phyloP scores from a whole-genome alignment of 2,797 vertebrate species.

The Labeo calbasu region DNA sequence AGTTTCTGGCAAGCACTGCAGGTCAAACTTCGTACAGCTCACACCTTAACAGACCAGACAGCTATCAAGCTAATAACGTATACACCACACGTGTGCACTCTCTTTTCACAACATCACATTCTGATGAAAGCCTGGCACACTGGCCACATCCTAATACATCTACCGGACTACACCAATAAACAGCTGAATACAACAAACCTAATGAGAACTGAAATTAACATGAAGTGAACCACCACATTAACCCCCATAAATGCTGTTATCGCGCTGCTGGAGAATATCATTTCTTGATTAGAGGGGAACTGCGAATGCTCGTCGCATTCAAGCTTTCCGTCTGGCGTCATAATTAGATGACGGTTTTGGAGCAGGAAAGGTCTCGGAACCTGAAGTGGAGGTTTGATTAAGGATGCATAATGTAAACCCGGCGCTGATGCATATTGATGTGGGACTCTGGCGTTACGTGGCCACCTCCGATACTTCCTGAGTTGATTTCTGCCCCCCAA shows the following conservation, averaged over 20 bases:
- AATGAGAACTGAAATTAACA: conserved; percentile 43
- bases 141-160: conserved; percentile 9
- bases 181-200: conserved; percentile 23
- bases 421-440: conserved; percentile 20
- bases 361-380: conserved; percentile 41
- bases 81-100: no score
- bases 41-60: background rate
- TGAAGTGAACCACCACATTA: conserved; percentile 13
- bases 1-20: conserved; percentile 23
- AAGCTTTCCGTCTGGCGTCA: conserved; percentile 18
- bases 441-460: background rate
- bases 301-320: conserved; percentile 7
- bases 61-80: background rate
- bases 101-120: conserved; percentile 1
- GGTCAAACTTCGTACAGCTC: conserved; percentile 17
- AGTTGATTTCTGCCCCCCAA: conserved; percentile 22
- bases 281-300: conserved; percentile 34
- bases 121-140: background rate
- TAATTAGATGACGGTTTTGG: conserved; percentile 37
- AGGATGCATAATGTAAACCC: conserved; percentile 37
- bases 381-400: conserved; percentile 50
- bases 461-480: conserved; percentile 15
- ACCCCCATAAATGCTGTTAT: conserved; percentile 32
- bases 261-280: conserved; percentile 1
- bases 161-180: conserved; percentile 39